Evolutionary conservation across 2,113 vertebrate genomes (phyloP).

Genomic region (Baryphthengus martii): DNA sequence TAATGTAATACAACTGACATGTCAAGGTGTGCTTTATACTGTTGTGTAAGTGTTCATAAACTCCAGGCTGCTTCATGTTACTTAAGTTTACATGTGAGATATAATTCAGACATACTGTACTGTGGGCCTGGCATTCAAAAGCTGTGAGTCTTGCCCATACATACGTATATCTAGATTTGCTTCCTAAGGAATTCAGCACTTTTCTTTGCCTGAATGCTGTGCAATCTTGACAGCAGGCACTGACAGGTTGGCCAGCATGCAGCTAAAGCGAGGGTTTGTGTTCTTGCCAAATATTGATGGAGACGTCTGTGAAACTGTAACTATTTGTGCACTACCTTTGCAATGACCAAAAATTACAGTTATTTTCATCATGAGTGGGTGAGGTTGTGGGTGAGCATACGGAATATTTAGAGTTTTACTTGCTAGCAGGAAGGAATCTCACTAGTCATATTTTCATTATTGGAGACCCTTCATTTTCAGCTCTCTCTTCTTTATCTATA

Average conservation of each 20-base stretch:
- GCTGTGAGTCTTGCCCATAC: background rate
- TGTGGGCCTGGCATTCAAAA: background rate
- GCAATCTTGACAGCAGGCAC: background rate
- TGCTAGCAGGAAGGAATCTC: background rate
- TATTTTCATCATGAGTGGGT: constrained; percentile 8
- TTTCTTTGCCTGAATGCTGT: background rate
- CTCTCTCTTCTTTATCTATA: background rate
- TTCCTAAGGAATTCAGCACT: background rate
- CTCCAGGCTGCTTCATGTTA: background rate
- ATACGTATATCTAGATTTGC: background rate
- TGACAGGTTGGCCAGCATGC: background rate
- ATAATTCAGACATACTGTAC: background rate
- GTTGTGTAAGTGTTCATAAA: background rate
- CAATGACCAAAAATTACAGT: constrained; percentile 5
- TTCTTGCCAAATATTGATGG: background rate
- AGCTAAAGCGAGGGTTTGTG: background rate
- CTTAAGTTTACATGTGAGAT: background rate
- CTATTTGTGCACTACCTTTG: background rate
- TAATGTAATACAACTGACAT: background rate
- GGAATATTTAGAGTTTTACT: background rate
- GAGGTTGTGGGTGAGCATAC: background rate
- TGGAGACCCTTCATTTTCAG: background rate
- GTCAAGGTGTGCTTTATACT: background rate
- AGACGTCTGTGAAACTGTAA: background rate
- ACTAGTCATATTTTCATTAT: background rate